Evolutionary conservation across 92 coral and sea anemone genomes (phyloP), one percentile per base, ranked within the genome.

Genomic region (Zoanthus sociatus): DNA sequence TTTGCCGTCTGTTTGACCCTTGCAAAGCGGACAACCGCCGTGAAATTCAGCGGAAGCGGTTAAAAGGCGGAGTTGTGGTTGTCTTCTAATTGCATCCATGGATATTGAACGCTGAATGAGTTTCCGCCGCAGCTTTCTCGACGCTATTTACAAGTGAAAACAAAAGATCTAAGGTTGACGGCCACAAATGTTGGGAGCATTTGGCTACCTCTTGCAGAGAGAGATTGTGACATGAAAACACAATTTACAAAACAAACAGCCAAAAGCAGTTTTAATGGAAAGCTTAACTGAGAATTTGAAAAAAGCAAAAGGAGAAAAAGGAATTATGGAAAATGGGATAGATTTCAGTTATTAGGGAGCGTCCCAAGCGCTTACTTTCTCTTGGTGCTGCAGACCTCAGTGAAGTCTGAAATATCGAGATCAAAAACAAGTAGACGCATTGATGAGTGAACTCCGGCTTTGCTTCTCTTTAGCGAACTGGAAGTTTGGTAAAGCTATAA

Each of bases 121-220:
- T 76, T 76, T 76, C 79, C 79, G 79, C 61, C 61, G 79, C 63
- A 76, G 58, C 79, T 76, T 10, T 20, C 18, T 76, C 6, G 17
- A 21, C 60, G 15, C 42, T 20, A 48, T 21, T 18, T 20, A 14
- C 61, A 48, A 48, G 21, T 26, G 10, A 51, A 74, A 76, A 76
- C 60, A 48, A 76, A 21, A 76, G 79, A 48, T 50, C 32, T 20
- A 21, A 76, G 42, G 42, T 48, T 20, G 31, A 18, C 79, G 8
- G 20, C 16, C 10, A 69, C 11, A 69, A 69, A 30, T 9, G 7
- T 32, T 69, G 5, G 69, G 20, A 63, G 2, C 10, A 5, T 44
- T 69, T 8, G 0, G 17, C 9, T 69, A 30, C 46, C 73, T 31
- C 45, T 26, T 26, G 69, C 69, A 7, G 69, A 63, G 69, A 63